A percentile compares a stretch with the other conserved stretches of the same genome.
phyloP scores from a whole-genome alignment of 2,888 invertebrate genomes.

The Cyclophora albipunctata region DNA sequence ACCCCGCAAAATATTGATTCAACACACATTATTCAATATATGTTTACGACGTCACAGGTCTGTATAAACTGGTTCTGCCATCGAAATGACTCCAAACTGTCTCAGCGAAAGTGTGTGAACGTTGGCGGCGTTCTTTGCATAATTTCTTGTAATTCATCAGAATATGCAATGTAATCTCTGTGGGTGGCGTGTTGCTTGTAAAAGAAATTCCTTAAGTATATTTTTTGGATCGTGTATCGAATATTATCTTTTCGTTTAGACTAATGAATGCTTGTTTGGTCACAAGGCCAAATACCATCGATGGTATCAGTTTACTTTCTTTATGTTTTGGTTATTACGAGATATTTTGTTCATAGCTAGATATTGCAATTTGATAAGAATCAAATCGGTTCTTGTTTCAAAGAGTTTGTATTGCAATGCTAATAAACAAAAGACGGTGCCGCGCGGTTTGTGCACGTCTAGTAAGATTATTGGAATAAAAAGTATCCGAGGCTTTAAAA shows the following conservation, averaged over 20 bases:
- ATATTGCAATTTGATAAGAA: too few relatives aligned
- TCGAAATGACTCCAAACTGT: constrained; percentile 55
- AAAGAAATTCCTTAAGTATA: constrained; percentile 34
- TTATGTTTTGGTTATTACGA: background rate
- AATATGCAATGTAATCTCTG: constrained; percentile 44
- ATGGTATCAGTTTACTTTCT: background rate
- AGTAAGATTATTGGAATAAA: too few relatives aligned
- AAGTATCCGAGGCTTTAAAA: too few relatives aligned
- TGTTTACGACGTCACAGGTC: constrained; percentile 21
- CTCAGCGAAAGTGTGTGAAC: constrained; percentile 70
- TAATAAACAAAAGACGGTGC: too few relatives aligned
- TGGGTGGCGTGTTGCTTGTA: constrained; percentile 49
- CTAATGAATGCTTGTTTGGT: background rate
- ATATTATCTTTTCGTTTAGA: background rate
- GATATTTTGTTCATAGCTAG: too few relatives aligned
- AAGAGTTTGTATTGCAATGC: too few relatives aligned
- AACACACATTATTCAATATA: too few relatives aligned
- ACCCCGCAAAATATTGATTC: too few relatives aligned
- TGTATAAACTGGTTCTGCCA: constrained; percentile 32
- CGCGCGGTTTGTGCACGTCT: too few relatives aligned
- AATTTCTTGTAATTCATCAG: constrained; percentile 61
- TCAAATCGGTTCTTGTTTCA: too few relatives aligned
- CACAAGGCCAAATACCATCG: too few relatives aligned
- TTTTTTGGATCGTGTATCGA: constrained; percentile 8
- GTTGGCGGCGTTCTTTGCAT: constrained; percentile 45